phyloP scores from a whole-genome alignment of 2,888 invertebrate genomes.

The Chydorus sphaericus region DNA sequence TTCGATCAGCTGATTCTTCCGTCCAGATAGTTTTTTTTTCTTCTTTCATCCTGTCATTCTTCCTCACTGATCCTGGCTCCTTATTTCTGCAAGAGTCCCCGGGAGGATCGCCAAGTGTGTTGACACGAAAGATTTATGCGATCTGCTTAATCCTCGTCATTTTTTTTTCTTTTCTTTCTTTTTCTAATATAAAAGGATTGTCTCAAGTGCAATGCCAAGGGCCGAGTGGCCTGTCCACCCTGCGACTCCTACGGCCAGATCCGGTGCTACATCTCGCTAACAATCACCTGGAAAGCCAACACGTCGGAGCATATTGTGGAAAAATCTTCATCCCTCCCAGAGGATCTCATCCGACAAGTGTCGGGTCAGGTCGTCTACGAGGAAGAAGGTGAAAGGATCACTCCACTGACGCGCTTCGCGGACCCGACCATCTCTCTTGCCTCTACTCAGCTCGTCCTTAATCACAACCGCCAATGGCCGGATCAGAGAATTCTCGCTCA shows the following conservation, averaged over 20 bases:
- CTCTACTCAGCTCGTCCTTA: slow-evolving; percentile 31
- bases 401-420: slow-evolving; percentile 28
- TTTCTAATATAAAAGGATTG: slow-evolving; percentile 25
- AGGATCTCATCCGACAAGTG: slow-evolving; percentile 31
- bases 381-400: slow-evolving; percentile 32
- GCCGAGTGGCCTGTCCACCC: slow-evolving; percentile 29
- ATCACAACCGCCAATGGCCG: slow-evolving; percentile 29
- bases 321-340: slow-evolving; percentile 25
- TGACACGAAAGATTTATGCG: not conserved
- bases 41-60: no score
- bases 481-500: slow-evolving; percentile 33
- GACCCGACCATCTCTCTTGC: slow-evolving; percentile 34
- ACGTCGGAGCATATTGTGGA: slow-evolving; percentile 32
- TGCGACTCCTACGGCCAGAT: slow-evolving; percentile 33
- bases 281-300: slow-evolving; percentile 34
- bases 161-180: not conserved
- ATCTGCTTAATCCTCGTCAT: not conserved
- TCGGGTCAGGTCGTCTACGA: slow-evolving; percentile 35
- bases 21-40: no score
- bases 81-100: no score
- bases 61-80: no score
- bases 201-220: slow-evolving; percentile 30
- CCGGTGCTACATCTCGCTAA: slow-evolving; percentile 33
- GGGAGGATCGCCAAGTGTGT: no score
- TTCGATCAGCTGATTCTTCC: no score